Evolutionary conservation across 1,140 invertebrate genomes (phyloP), one percentile per base, ranked within the genome.

Genomic region (Ceratosolen fusciceps): DNA sequence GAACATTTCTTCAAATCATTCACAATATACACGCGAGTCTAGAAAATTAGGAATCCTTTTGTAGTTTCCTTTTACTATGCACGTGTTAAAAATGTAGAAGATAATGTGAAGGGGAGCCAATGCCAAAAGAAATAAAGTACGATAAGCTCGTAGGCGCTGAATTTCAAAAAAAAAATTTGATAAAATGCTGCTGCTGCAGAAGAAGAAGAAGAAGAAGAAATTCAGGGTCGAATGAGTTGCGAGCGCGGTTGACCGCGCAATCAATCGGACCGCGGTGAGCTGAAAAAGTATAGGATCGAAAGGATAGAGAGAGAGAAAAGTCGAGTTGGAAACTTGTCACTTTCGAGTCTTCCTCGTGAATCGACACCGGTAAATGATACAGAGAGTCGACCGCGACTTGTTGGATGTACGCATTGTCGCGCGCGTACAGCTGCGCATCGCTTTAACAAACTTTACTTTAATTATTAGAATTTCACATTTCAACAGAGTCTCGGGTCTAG

Each of bases 381-480:
- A 19, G 29, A 43, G 37, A 14, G 4, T n/a, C 52, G 52, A n/a
- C n/a, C n/a, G n/a, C n/a, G n/a, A 54, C 29, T 60, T 31, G 19
- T 60, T 24, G 1, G 58, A 70, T 72, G 47, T 79, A 52, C 19
- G 39, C 12, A 34, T 58, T 58, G 54, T 60, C 58, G 29, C 58
- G 34, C 31, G 31, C 3, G 5, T 26, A 29, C 52, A 60, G 37
- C 54, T 62, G 54, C 52, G 54, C 75, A 60, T 77, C 67, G 24
- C 67, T 34, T 39, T 67, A n/a, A 60, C 29, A 79, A 83, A 82
- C 80, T 82, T 83, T 81, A 39, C 79, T 76, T 81, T 81, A 82
- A 84, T 85, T 84, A 83, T 83, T 83, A 83, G 78, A 79, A 83
- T 82, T 81, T 81, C 75, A 74, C 75, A 78, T 81, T 80, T 78